Base-by-base conservation (phyloP, 2,888 invertebrate genomes). In the Drymonia ruficornis region DNA sequence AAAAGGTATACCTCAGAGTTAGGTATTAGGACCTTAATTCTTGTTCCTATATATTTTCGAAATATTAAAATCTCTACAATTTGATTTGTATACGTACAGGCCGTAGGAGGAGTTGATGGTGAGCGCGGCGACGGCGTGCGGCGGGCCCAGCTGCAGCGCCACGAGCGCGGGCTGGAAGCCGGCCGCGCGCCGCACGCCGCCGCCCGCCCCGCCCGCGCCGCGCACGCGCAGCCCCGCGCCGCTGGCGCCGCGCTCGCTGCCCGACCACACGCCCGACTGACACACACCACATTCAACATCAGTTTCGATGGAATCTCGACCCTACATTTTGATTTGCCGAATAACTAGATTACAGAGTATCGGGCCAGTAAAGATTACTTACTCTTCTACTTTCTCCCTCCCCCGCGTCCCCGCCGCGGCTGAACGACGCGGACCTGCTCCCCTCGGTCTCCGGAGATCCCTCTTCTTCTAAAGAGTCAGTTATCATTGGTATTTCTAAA, bases 121-220 rank as follows among this genome's bases (percentile, higher is more conserved):
- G 81, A 99, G 95, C 67, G 98, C 95, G 72, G 98, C 96, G 82
- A 99, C 96, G 85, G 87, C 97, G 96, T 73, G 98, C 96, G 76
- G 96, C 95, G 90, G 96, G 93, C 97, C 97, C 50, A 96, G 96
- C 76, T 99, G 97, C 80, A 99, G 93, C 89, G 99, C 99, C 70
- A 99, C 97, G 67, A 99, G 94, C 80, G 98, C 97, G 49, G 98
- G 97, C 94, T 99, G 99, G 94, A 98, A 99, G 68, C 99, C 99
- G n/a, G 99, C 94, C 42, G 96, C 95, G 88, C 98, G 96, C 81
- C 98, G 97, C 81, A 87, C 79, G 69, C 88, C 86, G 64, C 93
- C 85, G 64, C 93, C 83, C 79, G 93, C 70, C 76, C 92, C 83
- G 46, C 66, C 81, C 77, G 91, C 77, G 70, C 91, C 78, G 56